Conservation (phyloP, 2,888 invertebrate genomes). For the Drosophila prolongata region DNA sequence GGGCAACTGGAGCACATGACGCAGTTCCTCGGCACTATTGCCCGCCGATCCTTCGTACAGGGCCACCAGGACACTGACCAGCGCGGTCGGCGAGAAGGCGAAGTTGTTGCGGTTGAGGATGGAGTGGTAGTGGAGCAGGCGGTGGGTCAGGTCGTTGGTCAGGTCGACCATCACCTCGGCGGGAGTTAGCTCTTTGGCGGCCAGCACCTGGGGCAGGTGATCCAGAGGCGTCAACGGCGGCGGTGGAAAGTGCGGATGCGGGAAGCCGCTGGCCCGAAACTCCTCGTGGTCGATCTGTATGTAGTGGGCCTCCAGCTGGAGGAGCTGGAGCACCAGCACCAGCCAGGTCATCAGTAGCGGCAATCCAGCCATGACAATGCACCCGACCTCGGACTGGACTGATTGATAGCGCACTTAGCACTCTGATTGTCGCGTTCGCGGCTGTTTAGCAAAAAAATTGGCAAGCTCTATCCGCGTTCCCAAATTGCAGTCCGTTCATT, state of each 20-base stretch:
- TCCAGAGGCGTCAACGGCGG: conserved; percentile 56
- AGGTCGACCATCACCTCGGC: conserved; percentile 92
- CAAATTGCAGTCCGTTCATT: conserved; percentile 69
- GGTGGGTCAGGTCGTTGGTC: conserved; percentile 90
- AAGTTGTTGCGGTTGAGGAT: conserved; percentile 91
- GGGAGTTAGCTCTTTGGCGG: conserved; percentile 85
- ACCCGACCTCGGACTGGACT: conserved; percentile 51
- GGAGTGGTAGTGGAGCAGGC: conserved; percentile 89
- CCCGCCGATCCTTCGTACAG: conserved; percentile 92
- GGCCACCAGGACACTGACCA: conserved; percentile 91
- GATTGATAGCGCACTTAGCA: conserved; percentile 66
- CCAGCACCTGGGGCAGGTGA: conserved; percentile 57
- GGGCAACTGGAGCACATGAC: conserved; percentile 89
- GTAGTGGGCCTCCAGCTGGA: conserved; percentile 63
- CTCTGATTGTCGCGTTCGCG: conserved; percentile 60
- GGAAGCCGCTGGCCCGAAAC: conserved; percentile 72
- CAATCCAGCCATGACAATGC: conserved; percentile 37
- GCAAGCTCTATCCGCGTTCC: conserved; percentile 48
- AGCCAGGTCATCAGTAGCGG: conserved; percentile 9
- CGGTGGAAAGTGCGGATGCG: conserved; percentile 64
- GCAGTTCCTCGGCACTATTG: conserved; percentile 89
- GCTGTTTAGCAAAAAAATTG: conserved; percentile 60
- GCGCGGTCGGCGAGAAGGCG: conserved; percentile 93
- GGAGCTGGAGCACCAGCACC: conserved; percentile 30
- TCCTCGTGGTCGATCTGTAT: conserved; percentile 80